Percentiles rank a stretch among this genome's conserved stretches.
Evolutionary conservation across 1,140 invertebrate genomes (phyloP).

Genomic region (Bombus terrestris): DNA sequence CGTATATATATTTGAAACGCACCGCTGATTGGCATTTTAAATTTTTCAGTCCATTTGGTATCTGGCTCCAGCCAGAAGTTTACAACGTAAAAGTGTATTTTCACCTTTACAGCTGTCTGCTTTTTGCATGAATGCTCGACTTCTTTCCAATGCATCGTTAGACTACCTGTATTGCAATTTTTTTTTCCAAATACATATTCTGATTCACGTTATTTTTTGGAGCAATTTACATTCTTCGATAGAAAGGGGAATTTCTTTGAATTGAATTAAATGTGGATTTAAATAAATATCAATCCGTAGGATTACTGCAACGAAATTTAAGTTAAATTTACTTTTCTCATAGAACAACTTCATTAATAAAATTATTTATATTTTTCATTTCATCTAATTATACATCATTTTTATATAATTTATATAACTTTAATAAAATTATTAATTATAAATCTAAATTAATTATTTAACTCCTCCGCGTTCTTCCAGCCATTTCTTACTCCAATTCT

Average conservation of each 20-base stretch:
- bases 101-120: neutral
- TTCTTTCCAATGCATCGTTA: neutral
- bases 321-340: no score
- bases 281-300: no score
- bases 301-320: no score
- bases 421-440: no score
- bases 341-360: no score
- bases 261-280: no score
- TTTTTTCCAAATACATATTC: neutral
- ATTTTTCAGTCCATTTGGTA: constrained; percentile 76
- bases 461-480: no score
- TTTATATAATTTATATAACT: no score
- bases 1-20: constrained; percentile 72
- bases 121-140: neutral
- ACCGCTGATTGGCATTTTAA: constrained; percentile 79
- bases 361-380: no score
- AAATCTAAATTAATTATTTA: no score
- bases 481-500: no score
- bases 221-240: neutral
- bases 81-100: constrained; percentile 39
- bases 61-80: constrained; percentile 20
- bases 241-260: neutral
- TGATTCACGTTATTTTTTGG: neutral
- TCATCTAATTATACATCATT: no score
- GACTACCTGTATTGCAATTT: neutral